Evolutionary conservation across 2,113 vertebrate species (phyloP), one percentile per base, ranked within the genome.

Genomic region (Gymnogyps californianus): DNA sequence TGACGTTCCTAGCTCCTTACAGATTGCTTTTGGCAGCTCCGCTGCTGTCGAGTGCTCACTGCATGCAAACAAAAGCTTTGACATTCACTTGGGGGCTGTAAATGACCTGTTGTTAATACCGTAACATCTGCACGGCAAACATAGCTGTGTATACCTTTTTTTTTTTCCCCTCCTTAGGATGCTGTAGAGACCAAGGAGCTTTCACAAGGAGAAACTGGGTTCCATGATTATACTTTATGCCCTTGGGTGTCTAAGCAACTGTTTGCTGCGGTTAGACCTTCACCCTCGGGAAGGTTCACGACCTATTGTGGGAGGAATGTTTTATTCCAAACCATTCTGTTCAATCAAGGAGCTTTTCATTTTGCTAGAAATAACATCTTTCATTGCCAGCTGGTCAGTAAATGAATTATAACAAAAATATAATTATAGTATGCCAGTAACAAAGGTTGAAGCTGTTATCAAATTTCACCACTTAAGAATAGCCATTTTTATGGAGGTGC

Each of bases 1-100:
- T 38, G 71, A 7, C 1, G 7, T 38, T 46, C 58, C 66, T 24
- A 52, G 77, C 52, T 67, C 61, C 90, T 93, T 55, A 29, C 95
- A 78, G 94, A 93, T 91, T 42, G 67, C 83, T 85, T 65, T 46
- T 84, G 95, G 93, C 97, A 97, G 97, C 95, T 96, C 87, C 34
- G 14, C 80, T 24, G 90, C 31, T 91, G 93, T 92, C 1, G 11
- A 83, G 87, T 31, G 46, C 92, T 96, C n/a, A 5, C 76, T 89
- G 89, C 69, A 59, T 90, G 95, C 93, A 96, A 96, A 97, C 82
- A 92, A 55, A 93, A 95, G 93, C 80, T 77, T 22, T 91, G 88
- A 80, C 91, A 94, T 83, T 89, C 97, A 49, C 93, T 22, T 16
- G 67, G 81, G 89, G 75, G 81, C 57, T 95, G 93, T 85, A 67